phyloP scores from a whole-genome alignment of 2,888 invertebrate genomes.

The Hermaeophaga mercurialis region DNA sequence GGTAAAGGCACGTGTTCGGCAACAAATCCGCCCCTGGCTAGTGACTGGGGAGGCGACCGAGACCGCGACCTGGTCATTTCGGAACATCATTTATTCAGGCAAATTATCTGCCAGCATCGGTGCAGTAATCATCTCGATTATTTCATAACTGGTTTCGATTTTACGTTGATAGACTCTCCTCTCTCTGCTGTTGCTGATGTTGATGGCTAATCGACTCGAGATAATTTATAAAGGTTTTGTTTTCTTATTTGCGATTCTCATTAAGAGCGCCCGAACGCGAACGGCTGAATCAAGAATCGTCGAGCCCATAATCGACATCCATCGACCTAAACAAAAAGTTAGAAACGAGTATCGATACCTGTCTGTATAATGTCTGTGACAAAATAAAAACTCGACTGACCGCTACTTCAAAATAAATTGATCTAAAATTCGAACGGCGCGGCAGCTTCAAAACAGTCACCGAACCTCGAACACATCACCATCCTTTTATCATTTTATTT shows the following conservation, averaged over 20 bases:
- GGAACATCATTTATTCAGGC: slow-evolving; percentile 49
- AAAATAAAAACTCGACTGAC: slow-evolving; percentile 57
- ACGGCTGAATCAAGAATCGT: slow-evolving; percentile 24
- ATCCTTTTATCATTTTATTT: neutral
- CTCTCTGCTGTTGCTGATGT: slow-evolving; percentile 16
- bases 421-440: slow-evolving; percentile 48
- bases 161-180: slow-evolving; percentile 56
- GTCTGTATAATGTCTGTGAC: slow-evolving; percentile 56
- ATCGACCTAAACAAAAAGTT: slow-evolving; percentile 52
- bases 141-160: slow-evolving; percentile 59
- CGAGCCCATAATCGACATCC: slow-evolving; percentile 45
- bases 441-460: slow-evolving; percentile 27
- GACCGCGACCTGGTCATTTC: slow-evolving; percentile 28
- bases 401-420: slow-evolving; percentile 51
- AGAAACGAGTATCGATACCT: slow-evolving; percentile 54
- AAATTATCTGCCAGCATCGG: slow-evolving; percentile 55
- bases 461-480: slow-evolving; percentile 9
- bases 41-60: slow-evolving; percentile 5
- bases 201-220: slow-evolving; percentile 54
- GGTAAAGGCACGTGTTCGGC: slow-evolving; percentile 3
- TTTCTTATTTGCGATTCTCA: slow-evolving; percentile 56
- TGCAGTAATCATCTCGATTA: slow-evolving; percentile 55
- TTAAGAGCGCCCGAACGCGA: slow-evolving; percentile 45
- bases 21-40: slow-evolving; percentile 13
- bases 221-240: slow-evolving; percentile 57